Conservation (phyloP, 1,140 invertebrate genomes). For the Hyphantria cunea region DNA sequence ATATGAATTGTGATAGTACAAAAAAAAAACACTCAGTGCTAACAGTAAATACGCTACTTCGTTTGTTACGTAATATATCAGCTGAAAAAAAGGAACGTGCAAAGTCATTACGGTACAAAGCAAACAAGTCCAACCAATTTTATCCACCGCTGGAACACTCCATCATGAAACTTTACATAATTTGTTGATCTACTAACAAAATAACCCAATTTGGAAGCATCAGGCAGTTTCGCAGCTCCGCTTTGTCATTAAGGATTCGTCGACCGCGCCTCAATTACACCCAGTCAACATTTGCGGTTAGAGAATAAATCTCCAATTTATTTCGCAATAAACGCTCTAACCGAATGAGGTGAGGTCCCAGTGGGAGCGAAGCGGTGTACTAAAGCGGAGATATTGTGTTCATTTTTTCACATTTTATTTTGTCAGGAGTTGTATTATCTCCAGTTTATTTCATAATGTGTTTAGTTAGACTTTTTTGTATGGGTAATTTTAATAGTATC, state of each 20-base stretch:
- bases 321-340: constrained; percentile 23
- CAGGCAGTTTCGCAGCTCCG: constrained; percentile 1
- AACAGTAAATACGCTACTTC: no score
- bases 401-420: neutral
- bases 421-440: neutral
- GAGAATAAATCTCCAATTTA: constrained; percentile 35
- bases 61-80: no score
- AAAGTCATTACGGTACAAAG: neutral
- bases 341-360: neutral
- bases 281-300: constrained; percentile 17
- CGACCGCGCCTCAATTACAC: constrained; percentile 22
- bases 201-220: constrained; percentile 16
- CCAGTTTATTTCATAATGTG: neutral
- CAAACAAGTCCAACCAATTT: neutral
- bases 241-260: constrained; percentile 21
- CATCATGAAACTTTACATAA: constrained; percentile 10
- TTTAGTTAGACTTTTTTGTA: no score
- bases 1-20: no score
- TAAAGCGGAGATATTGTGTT: neutral
- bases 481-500: no score
- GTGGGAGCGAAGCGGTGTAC: constrained; percentile 9
- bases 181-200: constrained; percentile 10
- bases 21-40: no score
- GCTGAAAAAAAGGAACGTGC: no score
- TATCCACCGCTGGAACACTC: neutral